Base-by-base conservation (phyloP, 2,113 vertebrate species). In the Stomatorhinus ivindoensis region DNA sequence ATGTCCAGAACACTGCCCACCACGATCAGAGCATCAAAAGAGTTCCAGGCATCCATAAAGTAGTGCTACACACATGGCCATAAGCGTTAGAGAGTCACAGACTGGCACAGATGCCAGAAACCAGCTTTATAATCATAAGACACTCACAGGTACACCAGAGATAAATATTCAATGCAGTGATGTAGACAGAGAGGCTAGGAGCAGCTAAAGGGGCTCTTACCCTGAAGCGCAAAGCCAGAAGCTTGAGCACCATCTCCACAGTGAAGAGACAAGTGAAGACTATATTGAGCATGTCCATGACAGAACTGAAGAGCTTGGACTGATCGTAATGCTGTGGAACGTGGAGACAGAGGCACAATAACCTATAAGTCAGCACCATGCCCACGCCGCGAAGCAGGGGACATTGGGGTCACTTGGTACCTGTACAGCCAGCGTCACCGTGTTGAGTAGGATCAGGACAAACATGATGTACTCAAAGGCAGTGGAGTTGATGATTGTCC, bases 201-300 rank as follows among this genome's bases (percentile, higher is more conserved):
- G 19, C 83, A 48, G 42, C 21, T 9, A 42, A 47, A 10, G 83
- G 46, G 6, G 46, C 2, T 9, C 93, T 89, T 89, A 98, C 98
- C 94, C 97, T 95, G 10, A 97, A 96, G 86, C 97, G 95, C 91
- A 99, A 97, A 48, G 98, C 98, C 1, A 98, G 96, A 91, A 99
- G 95, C 92, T 99, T 99, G 89, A 99, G 96, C 91, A 99, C 92
- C 98, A 98, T 99, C 94, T 99, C 98, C 15, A 95, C 93, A 0
- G 98, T 98, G 95, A 98, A 99, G 90, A 98, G 97, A 27, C 96
- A 96, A 0, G 98, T 99, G 93, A 98, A 99, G 58, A 98, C 96
- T 97, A 98, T 98, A 94, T 99, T 99, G 46, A 99, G 95, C 90
- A 98, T 96, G 90, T 99, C 98, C 98, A 98, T 99, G 91, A 97